Evolutionary conservation across 2,888 invertebrate species (phyloP).

Genomic region (Myopa testacea): DNA sequence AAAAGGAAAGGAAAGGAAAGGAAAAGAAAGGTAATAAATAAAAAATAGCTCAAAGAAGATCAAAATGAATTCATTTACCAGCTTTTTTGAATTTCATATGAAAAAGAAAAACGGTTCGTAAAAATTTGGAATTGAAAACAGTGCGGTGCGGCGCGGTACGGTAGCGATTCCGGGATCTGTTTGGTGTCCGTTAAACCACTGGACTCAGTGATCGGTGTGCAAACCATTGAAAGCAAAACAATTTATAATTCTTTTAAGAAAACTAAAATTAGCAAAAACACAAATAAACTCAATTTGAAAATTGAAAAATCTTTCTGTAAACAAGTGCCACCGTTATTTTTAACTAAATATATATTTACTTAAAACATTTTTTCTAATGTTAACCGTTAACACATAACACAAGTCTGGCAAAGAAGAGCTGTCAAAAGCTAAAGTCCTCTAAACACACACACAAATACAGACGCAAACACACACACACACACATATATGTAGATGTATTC

Average conservation of each 20-base stretch:
- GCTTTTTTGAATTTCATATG: background rate
- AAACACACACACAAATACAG: background rate
- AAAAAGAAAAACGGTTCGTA: no score
- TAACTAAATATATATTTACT: background rate
- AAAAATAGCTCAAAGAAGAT: no score
- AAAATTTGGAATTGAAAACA: no score
- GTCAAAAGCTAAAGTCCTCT: conserved; percentile 10
- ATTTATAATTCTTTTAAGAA: no score
- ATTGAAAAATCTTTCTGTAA: background rate
- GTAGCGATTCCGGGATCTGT: no score
- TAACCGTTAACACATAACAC: no score
- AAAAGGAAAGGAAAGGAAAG: background rate
- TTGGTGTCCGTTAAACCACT: no score
- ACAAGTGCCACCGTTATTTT: background rate
- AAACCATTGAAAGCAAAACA: no score
- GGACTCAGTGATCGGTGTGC: no score
- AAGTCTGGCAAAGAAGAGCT: conserved; percentile 20
- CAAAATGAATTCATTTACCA: background rate
- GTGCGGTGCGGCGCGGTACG: no score
- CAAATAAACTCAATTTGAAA: background rate
- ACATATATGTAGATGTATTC: background rate
- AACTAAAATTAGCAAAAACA: no score
- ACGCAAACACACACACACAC: background rate
- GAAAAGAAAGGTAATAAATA: background rate
- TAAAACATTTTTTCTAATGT: background rate